A percentile compares a stretch with the other conserved stretches of the same genome.
Evolutionary conservation across 2,888 invertebrate species (phyloP).

Genomic region (Tachina grossa): DNA sequence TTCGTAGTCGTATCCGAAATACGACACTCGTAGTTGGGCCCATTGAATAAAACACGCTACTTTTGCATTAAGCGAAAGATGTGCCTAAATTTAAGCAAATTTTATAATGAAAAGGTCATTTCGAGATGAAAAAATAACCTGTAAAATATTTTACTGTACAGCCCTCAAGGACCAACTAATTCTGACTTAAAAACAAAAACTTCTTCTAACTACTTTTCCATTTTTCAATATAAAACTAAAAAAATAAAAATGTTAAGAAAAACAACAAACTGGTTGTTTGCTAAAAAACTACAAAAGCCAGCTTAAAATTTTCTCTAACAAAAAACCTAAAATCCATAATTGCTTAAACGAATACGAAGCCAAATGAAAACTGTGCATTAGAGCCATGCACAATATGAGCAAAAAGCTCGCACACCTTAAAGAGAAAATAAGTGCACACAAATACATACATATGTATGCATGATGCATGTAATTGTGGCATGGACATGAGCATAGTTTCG

Average conservation of each 20-base stretch:
- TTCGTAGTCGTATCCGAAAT: too few species aligned
- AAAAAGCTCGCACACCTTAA: slow-evolving; percentile 33
- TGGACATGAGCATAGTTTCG: slow-evolving; percentile 1
- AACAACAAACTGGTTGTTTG: slow-evolving; percentile 63
- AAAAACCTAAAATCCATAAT: slow-evolving; percentile 58
- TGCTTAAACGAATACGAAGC: slow-evolving; percentile 37
- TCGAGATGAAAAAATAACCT: too few species aligned
- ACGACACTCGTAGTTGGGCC: too few species aligned
- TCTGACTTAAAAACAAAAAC: neutral
- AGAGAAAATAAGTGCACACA: slow-evolving; percentile 10
- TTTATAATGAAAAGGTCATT: neutral
- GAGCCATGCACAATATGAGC: neutral
- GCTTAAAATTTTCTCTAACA: slow-evolving; percentile 53
- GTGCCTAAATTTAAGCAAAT: neutral
- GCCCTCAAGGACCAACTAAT: neutral
- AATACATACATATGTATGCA: neutral
- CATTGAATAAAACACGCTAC: too few species aligned
- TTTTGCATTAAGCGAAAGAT: too few species aligned
- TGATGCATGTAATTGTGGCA: too few species aligned
- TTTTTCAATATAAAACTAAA: neutral
- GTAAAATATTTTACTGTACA: neutral
- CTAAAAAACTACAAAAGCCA: slow-evolving; percentile 57
- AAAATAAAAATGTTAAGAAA: slow-evolving; percentile 7
- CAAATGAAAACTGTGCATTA: slow-evolving; percentile 3
- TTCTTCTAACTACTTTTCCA: neutral